These are phyloP conservation scores for Aphelocoma coerulescens DNA, from an alignment of 2,113 vertebrate genomes.

Conservation along the genomic window DNA sequence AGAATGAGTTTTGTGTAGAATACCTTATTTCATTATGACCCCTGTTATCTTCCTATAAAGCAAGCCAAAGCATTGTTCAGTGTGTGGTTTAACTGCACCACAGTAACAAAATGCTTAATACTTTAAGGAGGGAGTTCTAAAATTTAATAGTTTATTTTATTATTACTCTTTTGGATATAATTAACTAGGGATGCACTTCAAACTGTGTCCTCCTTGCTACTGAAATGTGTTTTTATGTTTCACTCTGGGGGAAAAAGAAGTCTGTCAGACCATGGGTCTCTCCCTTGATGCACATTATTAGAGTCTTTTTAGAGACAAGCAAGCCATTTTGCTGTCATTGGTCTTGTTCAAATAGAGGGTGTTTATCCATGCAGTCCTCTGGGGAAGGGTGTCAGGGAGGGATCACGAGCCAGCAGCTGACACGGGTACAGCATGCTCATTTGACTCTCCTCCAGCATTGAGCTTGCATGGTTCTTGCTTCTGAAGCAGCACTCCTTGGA, in stretches of 20 bases:
- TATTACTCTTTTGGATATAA: conserved; percentile 73
- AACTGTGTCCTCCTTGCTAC: conserved; percentile 47
- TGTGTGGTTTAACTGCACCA: conserved; percentile 38
- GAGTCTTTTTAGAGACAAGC: conserved; percentile 93
- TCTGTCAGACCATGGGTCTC: conserved; percentile 82
- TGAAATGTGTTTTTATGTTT: conserved; percentile 69
- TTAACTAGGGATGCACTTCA: conserved; percentile 68
- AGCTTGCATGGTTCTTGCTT: conserved; percentile 8
- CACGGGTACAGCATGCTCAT: conserved; percentile 56
- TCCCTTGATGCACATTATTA: conserved; percentile 94
- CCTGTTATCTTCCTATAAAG: neutral
- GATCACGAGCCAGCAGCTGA: conserved; percentile 84
- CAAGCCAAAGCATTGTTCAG: neutral
- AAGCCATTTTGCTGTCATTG: conserved; percentile 93
- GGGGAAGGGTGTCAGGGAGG: conserved; percentile 81
- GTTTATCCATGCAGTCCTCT: conserved; percentile 84
- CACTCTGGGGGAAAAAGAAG: conserved; percentile 79
- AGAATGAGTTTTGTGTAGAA: neutral
- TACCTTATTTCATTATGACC: neutral
- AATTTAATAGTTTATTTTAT: conserved; percentile 79
- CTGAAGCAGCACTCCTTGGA: neutral
- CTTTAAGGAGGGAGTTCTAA: conserved; percentile 76
- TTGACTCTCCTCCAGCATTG: neutral
- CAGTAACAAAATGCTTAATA: conserved; percentile 61
- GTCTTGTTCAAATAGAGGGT: conserved; percentile 91